Percentiles rank a stretch among this genome's conserved stretches.
These are phyloP conservation scores for Microcebus jonahi DNA, from an alignment of 2,113 vertebrate species.

Conservation along the genomic window DNA sequence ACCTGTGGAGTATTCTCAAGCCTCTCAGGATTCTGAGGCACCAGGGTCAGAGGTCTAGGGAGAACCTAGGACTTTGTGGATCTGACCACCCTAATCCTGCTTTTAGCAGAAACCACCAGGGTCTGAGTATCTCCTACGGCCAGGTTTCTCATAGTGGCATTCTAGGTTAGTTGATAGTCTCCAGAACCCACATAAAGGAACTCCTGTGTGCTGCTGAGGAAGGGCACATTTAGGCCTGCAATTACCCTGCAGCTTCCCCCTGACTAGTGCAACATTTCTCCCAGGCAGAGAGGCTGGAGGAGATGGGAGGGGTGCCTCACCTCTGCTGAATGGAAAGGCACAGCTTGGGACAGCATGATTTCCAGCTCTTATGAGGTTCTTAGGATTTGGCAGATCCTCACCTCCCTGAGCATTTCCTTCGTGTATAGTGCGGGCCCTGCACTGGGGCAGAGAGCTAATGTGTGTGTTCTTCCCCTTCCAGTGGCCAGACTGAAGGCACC, in stretches of 20 bases:
- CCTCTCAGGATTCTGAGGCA: neutral
- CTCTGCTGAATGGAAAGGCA: neutral
- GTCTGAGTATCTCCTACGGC: neutral
- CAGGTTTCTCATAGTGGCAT: neutral
- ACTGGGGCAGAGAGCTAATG: neutral
- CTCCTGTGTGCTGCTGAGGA: neutral
- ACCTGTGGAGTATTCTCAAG: neutral
- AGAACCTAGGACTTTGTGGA: neutral
- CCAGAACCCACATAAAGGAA: neutral
- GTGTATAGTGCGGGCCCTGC: neutral
- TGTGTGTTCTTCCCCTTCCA: conserved; percentile 56
- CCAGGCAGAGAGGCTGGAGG: neutral
- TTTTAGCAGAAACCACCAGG: neutral
- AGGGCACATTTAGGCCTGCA: neutral
- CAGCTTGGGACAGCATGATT: neutral
- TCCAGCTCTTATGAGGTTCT: neutral
- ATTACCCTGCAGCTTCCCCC: neutral
- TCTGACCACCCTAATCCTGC: neutral
- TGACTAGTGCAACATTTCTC: accelerated
- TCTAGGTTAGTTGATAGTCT: neutral
- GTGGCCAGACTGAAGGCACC: conserved; percentile 87
- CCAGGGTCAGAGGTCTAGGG: neutral
- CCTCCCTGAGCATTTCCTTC: neutral
- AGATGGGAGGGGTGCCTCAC: neutral
- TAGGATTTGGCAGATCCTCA: neutral